Evolutionary conservation across 1,140 invertebrate species (phyloP).

Genomic region (Rhagoletis zephyria): DNA sequence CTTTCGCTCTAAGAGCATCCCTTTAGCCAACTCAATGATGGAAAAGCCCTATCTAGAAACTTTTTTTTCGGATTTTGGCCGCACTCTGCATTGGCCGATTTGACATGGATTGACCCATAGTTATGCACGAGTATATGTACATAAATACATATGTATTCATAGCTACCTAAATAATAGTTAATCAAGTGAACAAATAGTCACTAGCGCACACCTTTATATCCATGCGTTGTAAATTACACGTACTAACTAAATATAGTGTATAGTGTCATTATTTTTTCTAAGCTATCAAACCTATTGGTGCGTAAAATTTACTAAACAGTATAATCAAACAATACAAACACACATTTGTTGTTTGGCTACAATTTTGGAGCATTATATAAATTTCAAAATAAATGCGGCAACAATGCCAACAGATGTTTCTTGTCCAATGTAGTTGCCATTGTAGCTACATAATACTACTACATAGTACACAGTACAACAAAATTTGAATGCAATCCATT

Average conservation of each 20-base stretch:
- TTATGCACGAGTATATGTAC: background rate
- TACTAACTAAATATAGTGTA: background rate
- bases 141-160: background rate
- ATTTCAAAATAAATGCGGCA: slow-evolving; percentile 50
- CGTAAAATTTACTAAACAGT: slow-evolving; percentile 49
- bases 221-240: slow-evolving; percentile 9
- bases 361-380: slow-evolving; percentile 42
- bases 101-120: background rate
- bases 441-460: background rate
- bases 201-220: slow-evolving; percentile 23
- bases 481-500: slow-evolving; percentile 67
- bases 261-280: background rate
- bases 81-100: too few relatives aligned
- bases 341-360: background rate
- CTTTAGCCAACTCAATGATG: too few relatives aligned
- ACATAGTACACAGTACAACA: slow-evolving; percentile 27
- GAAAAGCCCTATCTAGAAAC: too few relatives aligned
- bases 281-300: slow-evolving; percentile 36
- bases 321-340: slow-evolving; percentile 45
- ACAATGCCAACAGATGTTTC: slow-evolving; percentile 49
- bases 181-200: slow-evolving; percentile 47
- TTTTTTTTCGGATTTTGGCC: too few relatives aligned
- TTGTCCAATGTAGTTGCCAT: slow-evolving; percentile 34
- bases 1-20: too few relatives aligned
- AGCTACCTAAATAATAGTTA: background rate